A percentile compares a stretch with the other conserved stretches of the same genome.
These are phyloP conservation scores for Drosophila kuntzei DNA, from an alignment of 2,888 invertebrate species.

Conservation along the genomic window DNA sequence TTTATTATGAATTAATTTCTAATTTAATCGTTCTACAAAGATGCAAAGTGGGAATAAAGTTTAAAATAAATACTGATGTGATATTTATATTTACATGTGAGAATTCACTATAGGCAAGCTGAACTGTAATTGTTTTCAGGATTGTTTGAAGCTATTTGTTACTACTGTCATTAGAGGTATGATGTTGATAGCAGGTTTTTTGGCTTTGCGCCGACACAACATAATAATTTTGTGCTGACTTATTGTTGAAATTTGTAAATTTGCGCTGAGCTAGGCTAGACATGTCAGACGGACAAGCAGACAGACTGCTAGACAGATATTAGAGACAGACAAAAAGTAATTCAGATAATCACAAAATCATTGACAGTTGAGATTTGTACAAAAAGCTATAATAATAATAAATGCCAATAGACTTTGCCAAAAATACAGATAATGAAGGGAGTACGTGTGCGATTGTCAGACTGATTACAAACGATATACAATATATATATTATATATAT, in stretches of 20 bases:
- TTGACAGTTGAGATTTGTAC: conserved; percentile 64
- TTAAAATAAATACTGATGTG: no score
- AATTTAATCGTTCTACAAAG: neutral
- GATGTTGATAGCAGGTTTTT: conserved; percentile 24
- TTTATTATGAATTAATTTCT: no score
- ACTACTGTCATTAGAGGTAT: conserved; percentile 16
- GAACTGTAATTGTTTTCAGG: neutral
- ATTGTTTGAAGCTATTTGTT: neutral
- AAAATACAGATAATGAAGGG: conserved; percentile 34
- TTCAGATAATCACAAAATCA: conserved; percentile 66
- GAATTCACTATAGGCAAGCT: no score
- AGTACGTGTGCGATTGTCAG: conserved; percentile 22
- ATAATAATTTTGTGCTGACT: conserved; percentile 78
- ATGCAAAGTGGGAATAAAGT: no score
- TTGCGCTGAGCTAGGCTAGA: conserved; percentile 64
- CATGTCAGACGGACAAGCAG: conserved; percentile 28
- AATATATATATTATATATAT: neutral
- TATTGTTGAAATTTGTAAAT: conserved; percentile 79
- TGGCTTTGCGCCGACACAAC: conserved; percentile 40
- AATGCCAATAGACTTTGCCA: conserved; percentile 43
- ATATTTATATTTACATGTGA: no score
- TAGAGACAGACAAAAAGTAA: conserved; percentile 41
- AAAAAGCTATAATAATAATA: conserved; percentile 47
- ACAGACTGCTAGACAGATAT: conserved; percentile 24
- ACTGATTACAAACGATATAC: conserved; percentile 6